Conservation (phyloP, 1,140 invertebrate species). For the Battus philenor region DNA sequence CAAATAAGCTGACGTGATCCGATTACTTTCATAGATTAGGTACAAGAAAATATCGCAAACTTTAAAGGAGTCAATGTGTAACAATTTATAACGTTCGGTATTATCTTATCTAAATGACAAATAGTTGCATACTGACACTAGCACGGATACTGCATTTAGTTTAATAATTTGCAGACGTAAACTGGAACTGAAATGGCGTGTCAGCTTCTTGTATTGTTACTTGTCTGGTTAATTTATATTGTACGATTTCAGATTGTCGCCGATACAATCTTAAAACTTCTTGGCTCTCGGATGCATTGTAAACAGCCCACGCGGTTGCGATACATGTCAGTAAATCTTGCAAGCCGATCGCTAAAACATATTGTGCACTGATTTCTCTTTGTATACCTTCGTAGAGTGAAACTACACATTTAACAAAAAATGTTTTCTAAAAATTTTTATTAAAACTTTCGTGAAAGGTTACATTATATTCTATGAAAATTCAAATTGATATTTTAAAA, state of each 20-base stretch:
- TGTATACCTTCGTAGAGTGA: neutral
- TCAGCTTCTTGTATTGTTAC: conserved; percentile 25
- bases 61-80: conserved; percentile 18
- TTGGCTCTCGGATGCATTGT: conserved; percentile 12
- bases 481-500: no score
- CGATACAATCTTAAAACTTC: conserved; percentile 11
- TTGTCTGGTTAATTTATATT: conserved; percentile 20
- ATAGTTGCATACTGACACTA: conserved; percentile 41
- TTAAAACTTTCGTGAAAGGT: no score
- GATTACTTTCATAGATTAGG: conserved; percentile 66
- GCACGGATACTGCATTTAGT: conserved; percentile 23
- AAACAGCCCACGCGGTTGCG: conserved; percentile 8
- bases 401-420: neutral
- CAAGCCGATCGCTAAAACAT: conserved; percentile 3
- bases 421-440: no score
- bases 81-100: conserved; percentile 33
- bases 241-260: conserved; percentile 14
- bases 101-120: conserved; percentile 60
- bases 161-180: conserved; percentile 25
- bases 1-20: conserved; percentile 71
- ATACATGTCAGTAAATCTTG: conserved; percentile 11
- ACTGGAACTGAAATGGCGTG: conserved; percentile 18
- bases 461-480: no score
- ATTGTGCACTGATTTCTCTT: conserved; percentile 5
- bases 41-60: conserved; percentile 50